phyloP scores from a whole-genome alignment of 2,113 vertebrate species.

The Neogale vison region DNA sequence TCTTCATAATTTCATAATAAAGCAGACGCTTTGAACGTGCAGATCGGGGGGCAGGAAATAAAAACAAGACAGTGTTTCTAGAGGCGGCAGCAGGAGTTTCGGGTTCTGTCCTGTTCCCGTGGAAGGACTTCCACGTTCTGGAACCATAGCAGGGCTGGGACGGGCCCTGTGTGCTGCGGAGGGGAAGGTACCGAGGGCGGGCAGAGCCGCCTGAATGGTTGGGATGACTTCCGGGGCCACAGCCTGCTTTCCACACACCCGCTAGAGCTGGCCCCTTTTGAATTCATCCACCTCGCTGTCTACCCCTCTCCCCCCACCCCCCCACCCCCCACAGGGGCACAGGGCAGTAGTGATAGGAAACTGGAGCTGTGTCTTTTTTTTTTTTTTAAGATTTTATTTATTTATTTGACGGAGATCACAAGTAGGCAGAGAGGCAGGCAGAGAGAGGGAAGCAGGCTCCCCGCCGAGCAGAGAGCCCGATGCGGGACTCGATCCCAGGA shows the following conservation, averaged over 20 bases:
- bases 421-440: no score
- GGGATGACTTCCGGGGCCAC: not conserved
- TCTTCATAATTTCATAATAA: not conserved
- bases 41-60: not conserved
- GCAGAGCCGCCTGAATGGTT: fast-evolving
- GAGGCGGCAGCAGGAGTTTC: fast-evolving
- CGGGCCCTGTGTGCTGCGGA: fast-evolving
- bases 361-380: not conserved
- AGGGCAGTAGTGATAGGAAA: fast-evolving
- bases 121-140: not conserved
- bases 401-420: no score
- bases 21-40: not conserved
- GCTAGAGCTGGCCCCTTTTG: no score
- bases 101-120: not conserved
- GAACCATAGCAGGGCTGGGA: not conserved
- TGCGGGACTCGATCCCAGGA: no score
- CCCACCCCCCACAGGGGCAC: fast-evolving
- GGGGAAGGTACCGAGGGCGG: fast-evolving
- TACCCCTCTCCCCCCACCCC: not conserved
- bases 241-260: not conserved
- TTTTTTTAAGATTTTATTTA: no score
- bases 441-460: no score
- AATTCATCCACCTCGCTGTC: fast-evolving
- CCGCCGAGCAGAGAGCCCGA: no score
- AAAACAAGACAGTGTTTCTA: not conserved